These are phyloP conservation scores for Jordanella pulchra DNA, from an alignment of 2,797 vertebrate genomes.

Conservation along the genomic window DNA sequence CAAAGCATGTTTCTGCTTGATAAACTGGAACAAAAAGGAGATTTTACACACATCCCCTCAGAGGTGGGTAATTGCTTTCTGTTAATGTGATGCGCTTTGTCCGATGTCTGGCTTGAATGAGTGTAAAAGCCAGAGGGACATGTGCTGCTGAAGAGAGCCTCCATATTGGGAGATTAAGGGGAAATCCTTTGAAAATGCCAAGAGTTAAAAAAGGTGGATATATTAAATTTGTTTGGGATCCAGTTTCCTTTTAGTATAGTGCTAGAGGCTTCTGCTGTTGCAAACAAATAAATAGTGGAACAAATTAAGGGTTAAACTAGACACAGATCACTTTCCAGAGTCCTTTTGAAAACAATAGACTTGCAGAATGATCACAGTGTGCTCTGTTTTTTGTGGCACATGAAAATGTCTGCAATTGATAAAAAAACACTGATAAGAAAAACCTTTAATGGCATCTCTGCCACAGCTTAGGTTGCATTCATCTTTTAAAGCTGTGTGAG, in stretches of 20 bases:
- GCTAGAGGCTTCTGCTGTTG: conserved; percentile 19
- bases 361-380: conserved; percentile 20
- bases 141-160: conserved; percentile 43
- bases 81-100: conserved; percentile 54
- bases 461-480: conserved; percentile 52
- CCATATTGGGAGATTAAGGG: conserved; percentile 52
- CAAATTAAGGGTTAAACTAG: conserved; percentile 33
- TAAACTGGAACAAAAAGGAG: conserved; percentile 62
- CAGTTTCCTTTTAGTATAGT: conserved; percentile 25
- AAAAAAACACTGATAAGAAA: conserved; percentile 5
- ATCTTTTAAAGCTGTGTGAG: conserved; percentile 41
- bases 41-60: conserved; percentile 59
- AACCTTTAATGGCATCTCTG: conserved; percentile 58
- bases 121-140: conserved; percentile 49
- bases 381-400: conserved; percentile 41
- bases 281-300: conserved; percentile 15
- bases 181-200: conserved; percentile 59
- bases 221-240: conserved; percentile 44
- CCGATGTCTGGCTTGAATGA: conserved; percentile 47
- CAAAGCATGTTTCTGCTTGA: conserved; percentile 56
- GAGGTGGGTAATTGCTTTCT: conserved; percentile 58
- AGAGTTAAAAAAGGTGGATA: conserved; percentile 53
- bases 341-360: conserved; percentile 29
- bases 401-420: conserved; percentile 31
- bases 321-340: conserved; percentile 22